Base-by-base conservation (phyloP, 2,113 vertebrate genomes). In the Anguilla japonica region DNA sequence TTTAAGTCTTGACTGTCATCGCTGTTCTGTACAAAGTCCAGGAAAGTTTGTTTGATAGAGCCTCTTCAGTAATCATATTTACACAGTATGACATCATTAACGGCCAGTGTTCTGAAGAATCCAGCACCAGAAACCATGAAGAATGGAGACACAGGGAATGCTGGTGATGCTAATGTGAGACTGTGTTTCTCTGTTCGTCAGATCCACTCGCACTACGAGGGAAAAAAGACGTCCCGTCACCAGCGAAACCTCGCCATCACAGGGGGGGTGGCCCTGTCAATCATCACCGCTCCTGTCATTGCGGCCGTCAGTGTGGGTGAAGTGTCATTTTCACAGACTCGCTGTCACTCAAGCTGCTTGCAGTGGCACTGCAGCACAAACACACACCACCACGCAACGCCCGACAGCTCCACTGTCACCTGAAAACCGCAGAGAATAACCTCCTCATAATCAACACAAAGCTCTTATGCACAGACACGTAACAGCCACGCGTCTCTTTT, bases 171-270 rank as follows among this genome's bases (percentile, higher is more conserved):
- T 50, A 18, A 18, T 78, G 43, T 78, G 39, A 15, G 81, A 56
- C 5, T 78, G 29, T 53, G n/a, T 75, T n/a, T 41, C n/a, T 86
- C 16, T 83, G 46, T 90, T 87, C 2, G 0, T 86, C 95, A 99
- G 98, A 99, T 99, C 91, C 97, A 99, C 92, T 97, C 97, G 89
- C 97, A 98, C 89, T 99, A 99, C 1, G 98, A 99, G 88, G 97
- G 97, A 84, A 98, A 97, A 95, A 99, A 99, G 93, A 95, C 95
- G 14, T 98, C 98, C 26, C 97, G 96, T 88, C 98, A 99, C 94
- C 96, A 97, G 90, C 96, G 98, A 91, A 99, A 99, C 94, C 93
- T 99, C 93, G 98, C 98, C 91, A 98, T 99, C 87, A 99, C 98
- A 0, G 98, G 98, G 7, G 98, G 97, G 46, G 98, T 99, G 91